These are phyloP conservation scores for Anguilla obscura DNA, from an alignment of 2,797 vertebrate genomes.

Conservation along the genomic window DNA sequence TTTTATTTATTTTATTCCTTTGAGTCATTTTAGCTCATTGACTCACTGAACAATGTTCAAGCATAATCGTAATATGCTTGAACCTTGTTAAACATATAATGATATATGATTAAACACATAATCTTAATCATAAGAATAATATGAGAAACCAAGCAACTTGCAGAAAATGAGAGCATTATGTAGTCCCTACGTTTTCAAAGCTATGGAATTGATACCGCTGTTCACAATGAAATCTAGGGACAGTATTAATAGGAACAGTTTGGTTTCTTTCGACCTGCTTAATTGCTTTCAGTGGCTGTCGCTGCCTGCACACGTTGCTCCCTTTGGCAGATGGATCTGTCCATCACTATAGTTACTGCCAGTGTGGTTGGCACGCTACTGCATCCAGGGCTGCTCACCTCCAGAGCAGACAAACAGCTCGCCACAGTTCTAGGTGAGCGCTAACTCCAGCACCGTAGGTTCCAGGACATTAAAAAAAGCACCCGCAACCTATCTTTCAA, in stretches of 20 bases:
- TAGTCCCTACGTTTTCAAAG: background rate
- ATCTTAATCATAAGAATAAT: too few species aligned
- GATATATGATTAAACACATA: too few species aligned
- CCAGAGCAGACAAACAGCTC: constrained; percentile 21
- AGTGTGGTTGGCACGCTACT: background rate
- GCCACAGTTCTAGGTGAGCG: background rate
- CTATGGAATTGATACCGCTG: background rate
- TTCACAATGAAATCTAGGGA: background rate
- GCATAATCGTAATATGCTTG: background rate
- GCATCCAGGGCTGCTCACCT: background rate
- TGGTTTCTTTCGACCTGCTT: background rate
- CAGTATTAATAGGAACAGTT: constrained; percentile 14
- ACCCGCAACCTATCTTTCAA: background rate
- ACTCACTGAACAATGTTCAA: background rate
- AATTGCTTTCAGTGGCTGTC: background rate
- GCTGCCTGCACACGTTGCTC: background rate
- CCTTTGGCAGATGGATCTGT: constrained; percentile 21
- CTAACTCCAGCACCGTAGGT: background rate
- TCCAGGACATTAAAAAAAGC: constrained; percentile 2
- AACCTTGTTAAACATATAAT: too few species aligned
- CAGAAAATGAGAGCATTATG: background rate
- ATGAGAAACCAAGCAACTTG: background rate
- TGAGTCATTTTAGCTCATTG: too few species aligned
- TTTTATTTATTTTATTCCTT: too few species aligned
- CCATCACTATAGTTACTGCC: background rate